Percentiles rank a stretch among this genome's conserved stretches.
Evolutionary conservation across 2,888 invertebrate genomes (phyloP).

Genomic region (Lepidochrysops patricia): DNA sequence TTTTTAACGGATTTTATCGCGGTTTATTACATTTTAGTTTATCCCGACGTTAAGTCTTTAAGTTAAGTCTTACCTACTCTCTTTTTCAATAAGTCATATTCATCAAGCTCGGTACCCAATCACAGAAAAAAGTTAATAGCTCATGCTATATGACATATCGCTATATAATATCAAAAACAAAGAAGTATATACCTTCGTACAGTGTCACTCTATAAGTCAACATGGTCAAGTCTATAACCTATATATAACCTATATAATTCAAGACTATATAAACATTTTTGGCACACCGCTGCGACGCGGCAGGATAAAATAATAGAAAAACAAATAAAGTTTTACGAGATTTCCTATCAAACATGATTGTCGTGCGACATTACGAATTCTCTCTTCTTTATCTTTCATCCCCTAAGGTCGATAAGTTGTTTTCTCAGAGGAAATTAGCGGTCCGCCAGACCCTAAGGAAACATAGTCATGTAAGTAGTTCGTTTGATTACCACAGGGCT

Average conservation of each 20-base stretch:
- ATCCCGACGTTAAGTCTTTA: too few relatives aligned
- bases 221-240: too few relatives aligned
- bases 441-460: slow-evolving; percentile 17
- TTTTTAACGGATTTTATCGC: too few relatives aligned
- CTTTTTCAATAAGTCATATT: too few relatives aligned
- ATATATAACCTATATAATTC: not conserved
- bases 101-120: too few relatives aligned
- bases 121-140: too few relatives aligned
- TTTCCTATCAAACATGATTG: slow-evolving; percentile 30
- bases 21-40: too few relatives aligned
- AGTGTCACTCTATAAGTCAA: too few relatives aligned
- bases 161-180: not conserved
- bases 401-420: slow-evolving; percentile 33
- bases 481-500: not conserved
- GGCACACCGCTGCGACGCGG: not conserved
- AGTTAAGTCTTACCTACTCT: too few relatives aligned
- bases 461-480: not conserved
- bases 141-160: too few relatives aligned
- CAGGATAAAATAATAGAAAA: slow-evolving; percentile 18
- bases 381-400: slow-evolving; percentile 28
- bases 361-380: slow-evolving; percentile 27
- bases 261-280: slow-evolving; percentile 6
- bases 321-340: slow-evolving; percentile 33
- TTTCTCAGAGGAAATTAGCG: slow-evolving; percentile 39
- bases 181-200: not conserved